Conservation (phyloP, 1,140 invertebrate species). For the Prorops nasuta region DNA sequence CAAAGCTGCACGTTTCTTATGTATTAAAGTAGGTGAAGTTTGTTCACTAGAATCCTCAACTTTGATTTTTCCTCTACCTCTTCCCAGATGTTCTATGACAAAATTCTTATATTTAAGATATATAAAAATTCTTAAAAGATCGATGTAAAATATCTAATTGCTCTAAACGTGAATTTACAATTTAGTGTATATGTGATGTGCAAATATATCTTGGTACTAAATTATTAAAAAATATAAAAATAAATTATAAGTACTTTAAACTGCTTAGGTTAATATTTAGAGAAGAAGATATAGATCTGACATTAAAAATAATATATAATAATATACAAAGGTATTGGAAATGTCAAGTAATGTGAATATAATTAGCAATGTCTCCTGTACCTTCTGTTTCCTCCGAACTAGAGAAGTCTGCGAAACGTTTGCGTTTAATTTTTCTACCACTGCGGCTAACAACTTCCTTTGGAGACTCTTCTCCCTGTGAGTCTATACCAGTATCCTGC, state of each 20-base stretch:
- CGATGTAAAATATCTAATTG: too few relatives aligned
- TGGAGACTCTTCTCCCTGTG: constrained; percentile 44
- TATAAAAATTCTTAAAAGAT: background rate
- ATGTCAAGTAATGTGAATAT: background rate
- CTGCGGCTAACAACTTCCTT: constrained; percentile 69
- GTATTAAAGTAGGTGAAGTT: constrained; percentile 28
- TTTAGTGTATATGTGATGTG: too few relatives aligned
- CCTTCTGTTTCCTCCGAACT: constrained; percentile 44
- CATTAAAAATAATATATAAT: too few relatives aligned
- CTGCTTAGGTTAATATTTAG: too few relatives aligned
- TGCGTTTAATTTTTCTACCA: constrained; percentile 73
- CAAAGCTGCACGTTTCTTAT: constrained; percentile 38
- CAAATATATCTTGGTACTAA: too few relatives aligned
- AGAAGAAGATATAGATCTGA: too few relatives aligned
- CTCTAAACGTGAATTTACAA: too few relatives aligned
- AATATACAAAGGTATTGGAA: background rate
- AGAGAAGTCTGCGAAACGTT: constrained; percentile 57
- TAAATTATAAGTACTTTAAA: too few relatives aligned
- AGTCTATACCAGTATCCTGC: constrained; percentile 36
- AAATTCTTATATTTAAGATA: constrained; percentile 8
- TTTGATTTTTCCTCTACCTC: constrained; percentile 45
- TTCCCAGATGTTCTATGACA: constrained; percentile 39
- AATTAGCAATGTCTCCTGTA: constrained; percentile 36
- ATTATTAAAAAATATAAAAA: too few relatives aligned
- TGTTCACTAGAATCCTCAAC: constrained; percentile 47